These are phyloP conservation scores for Varanus komodoensis DNA, from an alignment of 2,113 vertebrate genomes.

Conservation along the genomic window DNA sequence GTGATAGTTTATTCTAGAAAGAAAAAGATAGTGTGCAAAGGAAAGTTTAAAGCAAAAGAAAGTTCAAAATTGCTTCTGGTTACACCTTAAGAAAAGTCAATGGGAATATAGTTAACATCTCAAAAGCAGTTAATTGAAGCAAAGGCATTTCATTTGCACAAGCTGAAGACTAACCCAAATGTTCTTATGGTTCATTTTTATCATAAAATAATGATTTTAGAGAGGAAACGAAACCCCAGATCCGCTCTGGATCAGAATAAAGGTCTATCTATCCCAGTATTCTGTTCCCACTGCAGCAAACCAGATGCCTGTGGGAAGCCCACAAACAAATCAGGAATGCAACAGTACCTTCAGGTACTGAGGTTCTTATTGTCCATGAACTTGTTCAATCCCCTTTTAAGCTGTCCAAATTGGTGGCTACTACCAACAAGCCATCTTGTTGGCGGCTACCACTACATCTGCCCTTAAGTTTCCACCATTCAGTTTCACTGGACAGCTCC, in stretches of 20 bases:
- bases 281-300: not conserved
- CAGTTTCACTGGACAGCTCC: no score
- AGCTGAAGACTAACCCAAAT: not conserved
- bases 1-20: not conserved
- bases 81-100: conserved; percentile 25
- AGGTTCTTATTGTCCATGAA: no score
- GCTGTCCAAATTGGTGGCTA: no score
- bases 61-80: not conserved
- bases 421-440: no score
- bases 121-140: not conserved
- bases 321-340: not conserved
- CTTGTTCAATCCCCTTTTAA: no score
- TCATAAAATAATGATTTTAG: not conserved
- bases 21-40: conserved; percentile 29
- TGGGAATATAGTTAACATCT: conserved; percentile 31
- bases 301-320: not conserved
- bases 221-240: not conserved
- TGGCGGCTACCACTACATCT: no score
- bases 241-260: not conserved
- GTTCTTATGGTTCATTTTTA: not conserved
- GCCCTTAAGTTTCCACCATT: no score
- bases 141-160: not conserved
- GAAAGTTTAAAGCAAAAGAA: conserved; percentile 33
- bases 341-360: not conserved
- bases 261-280: not conserved